phyloP scores from a whole-genome alignment of 2,888 invertebrate genomes.

The Corythucha ciliata region DNA sequence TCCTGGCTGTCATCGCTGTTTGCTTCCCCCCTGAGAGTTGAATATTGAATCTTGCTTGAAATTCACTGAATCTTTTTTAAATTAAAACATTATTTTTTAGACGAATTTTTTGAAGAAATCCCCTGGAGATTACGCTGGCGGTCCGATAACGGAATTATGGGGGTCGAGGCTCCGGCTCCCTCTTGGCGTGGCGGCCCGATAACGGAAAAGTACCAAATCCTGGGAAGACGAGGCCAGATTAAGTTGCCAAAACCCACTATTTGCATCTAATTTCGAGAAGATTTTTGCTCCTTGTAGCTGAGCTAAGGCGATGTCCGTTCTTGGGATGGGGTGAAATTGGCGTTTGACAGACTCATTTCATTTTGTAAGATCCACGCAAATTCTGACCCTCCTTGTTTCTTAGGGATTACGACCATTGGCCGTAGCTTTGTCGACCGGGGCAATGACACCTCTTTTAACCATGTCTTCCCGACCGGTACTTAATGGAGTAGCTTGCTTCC shows the following conservation, averaged over 20 bases:
- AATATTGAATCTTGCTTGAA: too few species aligned
- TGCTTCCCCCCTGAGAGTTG: too few species aligned
- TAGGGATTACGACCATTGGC: slow-evolving; percentile 15
- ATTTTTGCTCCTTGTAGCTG: slow-evolving; percentile 11
- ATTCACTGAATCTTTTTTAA: too few species aligned
- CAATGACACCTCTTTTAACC: slow-evolving; percentile 8
- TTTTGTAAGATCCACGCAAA: slow-evolving; percentile 18
- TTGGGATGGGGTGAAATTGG: slow-evolving; percentile 13
- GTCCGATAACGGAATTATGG: too few species aligned
- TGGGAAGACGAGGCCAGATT: slow-evolving; percentile 11
- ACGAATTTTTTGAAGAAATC: too few species aligned
- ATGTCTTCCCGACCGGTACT: slow-evolving; percentile 7
- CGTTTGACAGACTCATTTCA: slow-evolving; percentile 15
- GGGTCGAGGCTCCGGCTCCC: too few species aligned
- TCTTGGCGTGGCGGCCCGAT: too few species aligned
- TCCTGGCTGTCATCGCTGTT: too few species aligned
- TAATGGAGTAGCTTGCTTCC: too few species aligned
- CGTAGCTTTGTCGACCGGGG: slow-evolving; percentile 11
- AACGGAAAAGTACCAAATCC: slow-evolving; percentile 11
- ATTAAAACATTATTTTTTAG: too few species aligned
- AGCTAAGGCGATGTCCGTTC: slow-evolving; percentile 9
- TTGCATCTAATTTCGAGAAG: slow-evolving; percentile 19
- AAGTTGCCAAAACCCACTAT: slow-evolving; percentile 20
- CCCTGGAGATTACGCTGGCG: too few species aligned
- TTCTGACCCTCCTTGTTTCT: slow-evolving; percentile 15